Evolutionary conservation across 2,888 invertebrate genomes (phyloP), one percentile per base, ranked within the genome.

Genomic region (Leucoptera coffeella): DNA sequence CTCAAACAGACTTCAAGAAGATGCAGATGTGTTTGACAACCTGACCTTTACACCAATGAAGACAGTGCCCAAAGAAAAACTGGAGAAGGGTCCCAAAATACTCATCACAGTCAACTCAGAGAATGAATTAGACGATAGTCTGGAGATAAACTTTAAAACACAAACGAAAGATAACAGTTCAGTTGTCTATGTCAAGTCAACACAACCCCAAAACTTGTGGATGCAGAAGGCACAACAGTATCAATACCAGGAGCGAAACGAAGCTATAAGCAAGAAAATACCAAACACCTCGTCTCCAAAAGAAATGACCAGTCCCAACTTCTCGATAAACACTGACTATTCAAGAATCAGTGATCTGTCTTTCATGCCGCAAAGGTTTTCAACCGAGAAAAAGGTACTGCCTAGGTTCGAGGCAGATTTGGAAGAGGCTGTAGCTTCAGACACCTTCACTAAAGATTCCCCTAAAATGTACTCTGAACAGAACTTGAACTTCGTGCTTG

Each of bases 391-490:
- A 31, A 71, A 72, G 45, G 39, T 47, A 8, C 37, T 57, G 14
- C 48, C 50, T 1, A 59, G 49, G 45, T 25, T 48, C 2, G 50
- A 49, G 35, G 53, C 56, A 29, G 61, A 64, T 23, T 53, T 53
- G 4, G 53, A 61, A 25, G 59, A 61, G 27, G 67, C 59, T 45
- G 35, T 61, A 7, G 62, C 59, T 39, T 61, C 65, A 2, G 73
- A 74, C 35, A 75, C 75, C 2, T 76, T 57, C 32, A 67, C 69
- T 4, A 75, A 74, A 42, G 72, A 73, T 20, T 71, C 71, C 1
- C 67, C 67, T 1, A 47, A 49, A 11, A 15, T 6, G 10, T 22
- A 22, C 10, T n/a, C n/a, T n/a, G n/a, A n/a, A n/a, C 7, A 12
- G 8, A 23, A 11, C 12, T 8, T 4, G 6, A 3, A 5, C 11